Base-by-base conservation (phyloP, 1,140 invertebrate species). In the Melitaea cinxia region DNA sequence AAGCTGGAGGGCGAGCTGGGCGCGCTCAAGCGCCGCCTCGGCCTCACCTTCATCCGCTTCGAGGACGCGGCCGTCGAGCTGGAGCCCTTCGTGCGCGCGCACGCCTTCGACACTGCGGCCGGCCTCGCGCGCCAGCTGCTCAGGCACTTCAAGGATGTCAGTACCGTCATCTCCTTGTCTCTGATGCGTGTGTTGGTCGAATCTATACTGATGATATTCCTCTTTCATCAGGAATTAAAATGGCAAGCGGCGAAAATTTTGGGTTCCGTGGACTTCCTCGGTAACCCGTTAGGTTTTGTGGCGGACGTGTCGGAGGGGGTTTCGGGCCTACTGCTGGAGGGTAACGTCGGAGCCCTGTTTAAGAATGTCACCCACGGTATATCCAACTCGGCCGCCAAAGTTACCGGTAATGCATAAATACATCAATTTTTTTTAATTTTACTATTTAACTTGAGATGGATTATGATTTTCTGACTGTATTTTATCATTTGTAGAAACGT, bases 341-440 rank as follows among this genome's bases (percentile, higher is more conserved):
- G 97, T 15, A 95, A 94, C 86, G 95, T 99, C 9, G 95, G 95
- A 33, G 97, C 96, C 24, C 91, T 99, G 7, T 93, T 99, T 0
- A 97, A 97, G 91, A 99, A 99, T 89, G 96, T 99, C 6, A 97
- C 98, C 0, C 98, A 99, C 90, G 99, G 98, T 4, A 92, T 99
- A 55, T 98, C 98, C 0, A 99, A 99, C 91, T 98, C 98, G 0
- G 96, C 98, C 3, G 98, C 98, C 1, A 99, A 99, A 92, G 95
- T 98, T 23, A 94, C 94, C 57, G 92, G 93, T 92, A 73, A 26
- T 65, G 2, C 12, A 12, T 17, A 23, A 35, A 39, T 21, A 15
- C 4, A 4, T 35, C 2, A 4, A 10, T 6, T 10, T 35, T 35
- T 6, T 2, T 10, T n/a, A 5, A 35, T 35, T 35, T 6, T 2